These are phyloP conservation scores for Phalanger gymnotis DNA, from an alignment of 2,797 vertebrate species.

Conservation along the genomic window DNA sequence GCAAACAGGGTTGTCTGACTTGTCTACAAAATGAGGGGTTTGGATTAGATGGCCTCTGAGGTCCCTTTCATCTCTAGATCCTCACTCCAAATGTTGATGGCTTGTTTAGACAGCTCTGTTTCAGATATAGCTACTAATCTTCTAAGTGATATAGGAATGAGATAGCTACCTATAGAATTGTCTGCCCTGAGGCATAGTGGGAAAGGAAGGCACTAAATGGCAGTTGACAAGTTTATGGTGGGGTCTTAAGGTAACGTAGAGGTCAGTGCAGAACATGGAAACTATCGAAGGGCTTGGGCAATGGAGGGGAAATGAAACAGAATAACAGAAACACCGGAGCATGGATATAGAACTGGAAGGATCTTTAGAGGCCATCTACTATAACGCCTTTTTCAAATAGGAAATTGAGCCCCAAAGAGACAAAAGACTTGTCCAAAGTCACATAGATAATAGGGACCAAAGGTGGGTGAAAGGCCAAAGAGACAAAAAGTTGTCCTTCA, in stretches of 20 bases:
- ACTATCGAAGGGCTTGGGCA: background rate
- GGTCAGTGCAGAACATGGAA: background rate
- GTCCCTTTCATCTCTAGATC: background rate
- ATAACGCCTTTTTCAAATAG: background rate
- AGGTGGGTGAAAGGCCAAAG: background rate
- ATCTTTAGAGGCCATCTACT: background rate
- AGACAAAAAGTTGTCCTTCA: background rate
- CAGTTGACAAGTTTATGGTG: background rate
- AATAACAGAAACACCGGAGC: background rate
- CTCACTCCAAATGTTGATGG: background rate
- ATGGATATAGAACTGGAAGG: background rate
- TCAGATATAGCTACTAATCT: background rate
- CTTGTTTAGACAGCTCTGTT: background rate
- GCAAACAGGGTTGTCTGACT: background rate
- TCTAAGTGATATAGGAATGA: background rate
- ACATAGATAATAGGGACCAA: fast-evolving
- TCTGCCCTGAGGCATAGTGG: background rate
- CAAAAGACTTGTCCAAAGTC: background rate
- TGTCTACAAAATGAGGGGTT: background rate
- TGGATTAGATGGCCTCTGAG: background rate
- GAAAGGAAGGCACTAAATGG: background rate
- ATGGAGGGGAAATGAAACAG: background rate
- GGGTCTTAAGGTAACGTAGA: background rate
- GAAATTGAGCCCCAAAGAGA: background rate
- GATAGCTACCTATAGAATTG: too few species aligned